These are phyloP conservation scores for Microcebus tavaratra DNA, from an alignment of 2,113 vertebrate species.

Conservation along the genomic window DNA sequence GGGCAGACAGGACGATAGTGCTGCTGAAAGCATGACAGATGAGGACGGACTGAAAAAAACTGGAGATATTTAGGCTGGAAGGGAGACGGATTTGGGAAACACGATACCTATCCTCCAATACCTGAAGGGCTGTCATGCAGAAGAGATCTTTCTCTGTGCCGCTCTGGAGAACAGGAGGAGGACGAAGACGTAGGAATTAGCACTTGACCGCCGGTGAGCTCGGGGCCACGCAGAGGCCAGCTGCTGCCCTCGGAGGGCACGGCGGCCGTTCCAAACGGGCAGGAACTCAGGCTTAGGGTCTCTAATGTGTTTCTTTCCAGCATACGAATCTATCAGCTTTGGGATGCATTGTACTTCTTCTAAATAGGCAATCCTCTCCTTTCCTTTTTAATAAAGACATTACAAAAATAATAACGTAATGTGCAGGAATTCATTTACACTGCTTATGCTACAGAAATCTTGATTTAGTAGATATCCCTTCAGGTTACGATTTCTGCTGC, in stretches of 20 bases:
- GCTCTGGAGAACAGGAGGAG: neutral
- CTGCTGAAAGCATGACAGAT: neutral
- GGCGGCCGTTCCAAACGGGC: neutral
- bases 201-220: neutral
- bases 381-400: conserved; percentile 64
- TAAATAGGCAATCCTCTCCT: conserved; percentile 60
- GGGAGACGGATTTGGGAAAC: neutral
- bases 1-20: neutral
- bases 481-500: conserved; percentile 78
- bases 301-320: neutral
- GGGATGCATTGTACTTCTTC: conserved; percentile 6
- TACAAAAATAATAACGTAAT: conserved; percentile 77
- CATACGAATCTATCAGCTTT: neutral
- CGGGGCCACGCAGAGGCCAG: neutral
- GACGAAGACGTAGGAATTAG: neutral
- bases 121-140: neutral
- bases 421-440: conserved; percentile 70
- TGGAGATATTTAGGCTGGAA: neutral
- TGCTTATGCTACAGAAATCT: conserved; percentile 74
- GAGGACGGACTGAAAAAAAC: neutral
- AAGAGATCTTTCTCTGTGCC: neutral
- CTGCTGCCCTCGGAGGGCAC: neutral
- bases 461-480: conserved; percentile 71
- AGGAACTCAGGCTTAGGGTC: neutral
- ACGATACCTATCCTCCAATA: neutral